Percentiles rank a stretch among this genome's conserved stretches.
Conservation (phyloP, 2,888 invertebrate genomes). For the Caenorhabditis sulstoni region DNA sequence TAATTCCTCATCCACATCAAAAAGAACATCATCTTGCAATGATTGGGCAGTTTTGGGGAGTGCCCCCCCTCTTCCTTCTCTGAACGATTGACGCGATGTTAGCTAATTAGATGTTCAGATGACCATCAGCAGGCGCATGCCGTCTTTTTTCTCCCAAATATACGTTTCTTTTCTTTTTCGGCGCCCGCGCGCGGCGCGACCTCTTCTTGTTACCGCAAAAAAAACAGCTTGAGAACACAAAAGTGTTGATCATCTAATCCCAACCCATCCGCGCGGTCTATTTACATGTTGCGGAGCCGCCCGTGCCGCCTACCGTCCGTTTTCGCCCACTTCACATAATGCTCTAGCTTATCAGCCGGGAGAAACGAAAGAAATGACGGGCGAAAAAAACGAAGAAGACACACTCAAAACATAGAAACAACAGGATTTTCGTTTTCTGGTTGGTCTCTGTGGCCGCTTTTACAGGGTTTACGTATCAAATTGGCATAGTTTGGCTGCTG, state of each 20-base stretch:
- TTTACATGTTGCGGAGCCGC: slow-evolving; percentile 33
- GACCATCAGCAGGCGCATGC: slow-evolving; percentile 14
- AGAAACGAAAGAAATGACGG: not conserved
- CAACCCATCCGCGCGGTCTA: slow-evolving; percentile 14
- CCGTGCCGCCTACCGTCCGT: slow-evolving; percentile 1
- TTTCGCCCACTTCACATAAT: slow-evolving; percentile 50
- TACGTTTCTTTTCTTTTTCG: slow-evolving; percentile 12
- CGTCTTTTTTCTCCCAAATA: slow-evolving; percentile 31
- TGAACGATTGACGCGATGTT: not conserved
- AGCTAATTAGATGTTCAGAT: slow-evolving; percentile 44
- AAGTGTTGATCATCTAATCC: slow-evolving; percentile 42
- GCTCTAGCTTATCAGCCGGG: slow-evolving; percentile 37
- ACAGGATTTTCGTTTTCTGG: slow-evolving; percentile 16
- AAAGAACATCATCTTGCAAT: not conserved
- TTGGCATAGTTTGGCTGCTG: no score
- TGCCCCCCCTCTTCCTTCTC: no score
- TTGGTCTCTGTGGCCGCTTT: no score
- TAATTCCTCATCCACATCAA: no score
- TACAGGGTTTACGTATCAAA: no score
- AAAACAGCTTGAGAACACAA: slow-evolving; percentile 28
- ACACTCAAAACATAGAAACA: slow-evolving; percentile 16
- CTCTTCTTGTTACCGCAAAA: slow-evolving; percentile 16
- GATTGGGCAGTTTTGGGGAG: not conserved
- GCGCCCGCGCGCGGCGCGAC: slow-evolving; percentile 13
- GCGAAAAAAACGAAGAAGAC: slow-evolving; percentile 18